These are phyloP conservation scores for Echiichthys vipera DNA, from an alignment of 2,797 vertebrate species.

Conservation along the genomic window DNA sequence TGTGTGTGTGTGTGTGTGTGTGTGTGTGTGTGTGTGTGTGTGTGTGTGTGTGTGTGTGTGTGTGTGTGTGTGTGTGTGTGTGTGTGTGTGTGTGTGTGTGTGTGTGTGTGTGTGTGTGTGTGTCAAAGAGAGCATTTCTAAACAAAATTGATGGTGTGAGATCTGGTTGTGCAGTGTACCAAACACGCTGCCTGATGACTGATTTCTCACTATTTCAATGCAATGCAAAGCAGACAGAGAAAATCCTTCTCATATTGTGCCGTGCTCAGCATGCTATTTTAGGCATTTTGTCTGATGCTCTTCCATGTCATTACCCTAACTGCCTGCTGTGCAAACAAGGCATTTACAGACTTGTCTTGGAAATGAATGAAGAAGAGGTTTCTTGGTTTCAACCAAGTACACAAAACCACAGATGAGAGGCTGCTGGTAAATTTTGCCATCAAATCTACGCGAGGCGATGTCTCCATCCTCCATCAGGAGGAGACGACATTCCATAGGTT, in stretches of 20 bases:
- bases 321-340: constrained; percentile 61
- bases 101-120: constrained; percentile 26
- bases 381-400: constrained; percentile 37
- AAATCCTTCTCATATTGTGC: constrained; percentile 57
- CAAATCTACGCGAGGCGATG: constrained; percentile 27
- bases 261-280: constrained; percentile 49
- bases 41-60: constrained; percentile 8
- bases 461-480: constrained; percentile 30
- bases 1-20: constrained; percentile 15
- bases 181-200: constrained; percentile 49
- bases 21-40: not conserved
- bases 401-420: constrained; percentile 62
- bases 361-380: constrained; percentile 45
- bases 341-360: constrained; percentile 52
- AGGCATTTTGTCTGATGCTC: constrained; percentile 58
- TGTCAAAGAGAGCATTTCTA: constrained; percentile 58
- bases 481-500: constrained; percentile 17
- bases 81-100: constrained; percentile 5
- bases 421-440: constrained; percentile 23
- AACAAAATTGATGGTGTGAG: constrained; percentile 64
- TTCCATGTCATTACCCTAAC: constrained; percentile 67
- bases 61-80: constrained; percentile 12
- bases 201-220: constrained; percentile 41
- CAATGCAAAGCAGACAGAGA: constrained; percentile 52
- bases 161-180: constrained; percentile 51